Conservation (phyloP, 2,797 vertebrate genomes). For the Siniperca scherzeri region DNA sequence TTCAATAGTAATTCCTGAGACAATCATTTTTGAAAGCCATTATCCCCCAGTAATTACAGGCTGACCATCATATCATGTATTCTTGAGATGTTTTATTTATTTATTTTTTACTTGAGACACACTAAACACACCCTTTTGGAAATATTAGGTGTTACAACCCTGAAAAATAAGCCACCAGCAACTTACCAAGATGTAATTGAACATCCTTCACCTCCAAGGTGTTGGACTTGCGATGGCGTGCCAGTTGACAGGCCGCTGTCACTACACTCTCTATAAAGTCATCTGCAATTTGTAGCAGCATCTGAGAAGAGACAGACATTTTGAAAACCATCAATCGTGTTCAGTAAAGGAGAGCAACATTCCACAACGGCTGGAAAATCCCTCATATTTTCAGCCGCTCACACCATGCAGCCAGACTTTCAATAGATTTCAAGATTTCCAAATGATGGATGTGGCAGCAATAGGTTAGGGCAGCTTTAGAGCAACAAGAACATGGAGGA, state of each 20-base stretch:
- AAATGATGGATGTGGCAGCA: slow-evolving; percentile 43
- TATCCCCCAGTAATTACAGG: neutral
- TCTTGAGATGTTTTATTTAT: neutral
- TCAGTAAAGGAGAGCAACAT: neutral
- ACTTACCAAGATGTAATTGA: slow-evolving; percentile 95
- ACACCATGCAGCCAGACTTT: slow-evolving; percentile 28
- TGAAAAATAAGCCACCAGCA: neutral
- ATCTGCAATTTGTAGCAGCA: slow-evolving; percentile 97
- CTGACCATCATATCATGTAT: too few species aligned
- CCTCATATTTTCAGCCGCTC: slow-evolving; percentile 19
- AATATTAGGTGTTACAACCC: neutral
- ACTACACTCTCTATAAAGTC: slow-evolving; percentile 99
- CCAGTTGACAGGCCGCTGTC: slow-evolving; percentile 96
- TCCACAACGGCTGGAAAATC: neutral
- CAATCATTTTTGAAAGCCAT: neutral
- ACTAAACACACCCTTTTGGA: neutral
- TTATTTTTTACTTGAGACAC: neutral
- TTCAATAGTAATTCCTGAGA: neutral
- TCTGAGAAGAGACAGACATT: slow-evolving; percentile 81
- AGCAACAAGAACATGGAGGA: neutral
- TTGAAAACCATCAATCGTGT: slow-evolving; percentile 11
- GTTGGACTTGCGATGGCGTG: slow-evolving; percentile 97
- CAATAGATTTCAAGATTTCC: slow-evolving; percentile 13
- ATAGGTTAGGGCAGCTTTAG: neutral
- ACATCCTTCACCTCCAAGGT: slow-evolving; percentile 98